Evolutionary conservation across 2,888 invertebrate genomes (phyloP), one percentile per base, ranked within the genome.

Genomic region (Drosophila dives): DNA sequence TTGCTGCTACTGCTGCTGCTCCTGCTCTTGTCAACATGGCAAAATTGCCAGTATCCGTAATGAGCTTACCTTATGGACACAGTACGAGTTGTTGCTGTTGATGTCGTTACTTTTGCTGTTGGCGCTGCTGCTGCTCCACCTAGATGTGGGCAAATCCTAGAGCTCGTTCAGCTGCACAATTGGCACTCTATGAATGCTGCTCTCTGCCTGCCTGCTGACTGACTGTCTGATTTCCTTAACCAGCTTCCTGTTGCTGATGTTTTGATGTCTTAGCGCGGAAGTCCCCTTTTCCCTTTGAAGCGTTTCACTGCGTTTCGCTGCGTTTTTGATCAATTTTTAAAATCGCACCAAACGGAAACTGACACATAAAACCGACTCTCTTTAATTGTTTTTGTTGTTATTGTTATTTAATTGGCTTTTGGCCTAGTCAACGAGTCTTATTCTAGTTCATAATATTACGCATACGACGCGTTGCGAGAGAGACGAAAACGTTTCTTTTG

Each of bases 21-120:
- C 40, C 49, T 66, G 53, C 34, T 61, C 72, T 69, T 86, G 89
- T 74, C 83, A 76, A 69, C 77, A 86, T 70, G 55, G 56, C 64
- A 34, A 64, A 29, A 55, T 54, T 70, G 69, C 53, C 83, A 59
- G 76, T 73, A 64, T 51, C 58, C 78, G 78, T 85, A 85, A 85
- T 89, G 89, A 89, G 85, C 85, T 85, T 85, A 85, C 85, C 85
- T 85, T 86, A 73, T 75, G 72, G 78, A 88, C 81, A 78, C 72
- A 78, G 76, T 73, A 70, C 66, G 66, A 77, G 75, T 64, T 76
- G 56, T 50, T 77, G 49, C 34, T 73, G 68, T 45, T 70, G 54
- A 64, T 66, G 58, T 38, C 71, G 45, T 23, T 51, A 45, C 45
- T 33, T 32, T 33, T 51, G 33, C 32, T 64, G 61, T 26, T 75